A percentile compares a stretch with the other conserved stretches of the same genome.
Evolutionary conservation across 1,140 invertebrate species (phyloP).

Genomic region (Melipona quadrifasciata): DNA sequence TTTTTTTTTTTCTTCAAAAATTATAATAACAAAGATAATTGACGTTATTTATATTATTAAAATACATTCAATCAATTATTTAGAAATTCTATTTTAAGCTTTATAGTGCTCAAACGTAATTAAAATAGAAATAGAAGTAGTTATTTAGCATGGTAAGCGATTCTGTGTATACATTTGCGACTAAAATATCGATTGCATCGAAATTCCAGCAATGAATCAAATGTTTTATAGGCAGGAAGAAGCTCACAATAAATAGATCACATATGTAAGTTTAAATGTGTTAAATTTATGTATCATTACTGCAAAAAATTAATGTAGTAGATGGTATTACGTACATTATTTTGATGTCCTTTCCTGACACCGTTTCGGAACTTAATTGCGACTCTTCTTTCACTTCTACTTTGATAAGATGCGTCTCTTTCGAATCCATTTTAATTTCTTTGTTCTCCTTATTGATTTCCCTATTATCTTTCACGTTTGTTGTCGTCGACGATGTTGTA

Average conservation of each 20-base stretch:
- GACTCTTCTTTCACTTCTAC: slow-evolving; percentile 71
- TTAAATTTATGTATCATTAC: neutral
- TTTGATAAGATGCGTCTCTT: slow-evolving; percentile 71
- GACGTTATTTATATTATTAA: neutral
- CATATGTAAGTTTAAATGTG: neutral
- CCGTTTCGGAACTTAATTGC: slow-evolving; percentile 67
- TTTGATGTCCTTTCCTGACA: slow-evolving; percentile 70
- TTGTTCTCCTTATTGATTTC: slow-evolving; percentile 79
- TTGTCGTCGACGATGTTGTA: slow-evolving; percentile 69
- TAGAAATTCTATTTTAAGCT: neutral
- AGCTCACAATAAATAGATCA: neutral
- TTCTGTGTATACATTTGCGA: neutral
- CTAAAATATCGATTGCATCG: slow-evolving; percentile 3
- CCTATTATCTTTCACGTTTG: slow-evolving; percentile 74
- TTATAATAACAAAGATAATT: neutral
- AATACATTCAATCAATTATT: neutral
- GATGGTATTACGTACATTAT: slow-evolving; percentile 63
- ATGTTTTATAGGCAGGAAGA: neutral
- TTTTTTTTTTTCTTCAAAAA: neutral
- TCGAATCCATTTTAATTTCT: slow-evolving; percentile 71
- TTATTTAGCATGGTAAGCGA: neutral
- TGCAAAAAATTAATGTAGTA: neutral
- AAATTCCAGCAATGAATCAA: neutral
- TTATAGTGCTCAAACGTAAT: neutral
- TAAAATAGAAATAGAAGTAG: neutral